Conservation (phyloP, 2,113 vertebrate genomes). For the Gavia stellata region DNA sequence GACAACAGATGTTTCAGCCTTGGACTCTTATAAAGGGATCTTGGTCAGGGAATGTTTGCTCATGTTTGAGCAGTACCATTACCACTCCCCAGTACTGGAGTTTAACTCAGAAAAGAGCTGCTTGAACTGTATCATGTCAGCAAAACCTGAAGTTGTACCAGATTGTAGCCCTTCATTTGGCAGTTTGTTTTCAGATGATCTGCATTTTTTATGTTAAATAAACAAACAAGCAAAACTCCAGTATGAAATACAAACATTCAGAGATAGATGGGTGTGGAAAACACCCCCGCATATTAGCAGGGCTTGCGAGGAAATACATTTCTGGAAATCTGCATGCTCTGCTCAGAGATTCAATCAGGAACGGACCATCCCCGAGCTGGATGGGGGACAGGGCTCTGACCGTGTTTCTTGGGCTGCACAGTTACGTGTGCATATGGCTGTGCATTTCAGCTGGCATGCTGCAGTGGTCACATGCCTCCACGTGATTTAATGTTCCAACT, state of each 20-base stretch:
- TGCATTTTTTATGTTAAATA: too few relatives aligned
- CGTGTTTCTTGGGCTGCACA: not conserved
- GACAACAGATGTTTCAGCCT: not conserved
- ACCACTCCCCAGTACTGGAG: not conserved
- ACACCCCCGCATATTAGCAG: not conserved
- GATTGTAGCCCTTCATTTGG: not conserved
- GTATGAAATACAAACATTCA: not conserved
- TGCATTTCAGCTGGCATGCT: not conserved
- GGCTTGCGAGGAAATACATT: not conserved
- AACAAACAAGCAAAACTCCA: not conserved
- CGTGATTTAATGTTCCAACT: not conserved
- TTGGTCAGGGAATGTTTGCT: not conserved
- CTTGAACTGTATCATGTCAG: not conserved
- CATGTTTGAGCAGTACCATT: not conserved
- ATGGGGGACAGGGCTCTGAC: not conserved
- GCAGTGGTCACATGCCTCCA: rapidly evolving
- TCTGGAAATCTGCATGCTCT: not conserved
- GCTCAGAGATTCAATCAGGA: not conserved
- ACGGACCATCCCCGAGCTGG: not conserved
- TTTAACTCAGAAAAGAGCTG: not conserved
- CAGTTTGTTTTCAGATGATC: not conserved
- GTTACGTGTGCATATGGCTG: rapidly evolving
- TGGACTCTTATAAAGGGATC: not conserved
- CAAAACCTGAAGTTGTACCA: not conserved
- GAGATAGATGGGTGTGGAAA: not conserved